Evolutionary conservation across 64 coral and sea anemone genomes (phyloP).

Genomic region (Cladopsammia gracilis): DNA sequence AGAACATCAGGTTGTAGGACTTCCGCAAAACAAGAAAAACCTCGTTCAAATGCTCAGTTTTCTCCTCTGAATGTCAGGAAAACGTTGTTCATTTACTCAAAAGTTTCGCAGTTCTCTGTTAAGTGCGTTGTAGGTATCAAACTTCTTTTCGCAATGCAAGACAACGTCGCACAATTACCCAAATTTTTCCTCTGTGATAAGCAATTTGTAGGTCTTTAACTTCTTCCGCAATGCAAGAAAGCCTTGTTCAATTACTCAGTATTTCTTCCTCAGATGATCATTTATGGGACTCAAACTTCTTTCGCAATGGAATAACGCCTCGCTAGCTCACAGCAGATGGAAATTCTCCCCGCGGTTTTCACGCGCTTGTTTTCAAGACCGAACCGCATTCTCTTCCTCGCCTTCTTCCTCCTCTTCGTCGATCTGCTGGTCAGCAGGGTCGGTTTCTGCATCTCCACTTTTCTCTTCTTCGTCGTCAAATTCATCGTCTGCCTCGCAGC

Average conservation of each 20-base stretch:
- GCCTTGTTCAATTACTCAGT: neutral
- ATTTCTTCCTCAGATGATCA: neutral
- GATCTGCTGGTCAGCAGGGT: neutral
- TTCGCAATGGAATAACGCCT: neutral
- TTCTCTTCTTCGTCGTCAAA: conserved; percentile 69
- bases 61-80: no score
- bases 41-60: no score
- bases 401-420: neutral
- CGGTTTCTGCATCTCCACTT: neutral
- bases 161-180: no score
- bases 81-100: no score
- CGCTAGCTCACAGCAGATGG: neutral
- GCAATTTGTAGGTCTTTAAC: neutral
- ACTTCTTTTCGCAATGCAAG: no score
- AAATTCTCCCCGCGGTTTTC: neutral
- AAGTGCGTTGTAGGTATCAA: no score
- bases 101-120: no score
- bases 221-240: neutral
- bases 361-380: neutral
- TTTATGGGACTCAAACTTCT: neutral
- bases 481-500: conserved; percentile 95
- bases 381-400: neutral
- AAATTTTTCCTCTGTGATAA: no score
- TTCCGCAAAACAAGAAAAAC: neutral
- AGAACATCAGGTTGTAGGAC: no score